Conservation (phyloP, 1,140 invertebrate genomes). For the Ctenoplectra terminalis region DNA sequence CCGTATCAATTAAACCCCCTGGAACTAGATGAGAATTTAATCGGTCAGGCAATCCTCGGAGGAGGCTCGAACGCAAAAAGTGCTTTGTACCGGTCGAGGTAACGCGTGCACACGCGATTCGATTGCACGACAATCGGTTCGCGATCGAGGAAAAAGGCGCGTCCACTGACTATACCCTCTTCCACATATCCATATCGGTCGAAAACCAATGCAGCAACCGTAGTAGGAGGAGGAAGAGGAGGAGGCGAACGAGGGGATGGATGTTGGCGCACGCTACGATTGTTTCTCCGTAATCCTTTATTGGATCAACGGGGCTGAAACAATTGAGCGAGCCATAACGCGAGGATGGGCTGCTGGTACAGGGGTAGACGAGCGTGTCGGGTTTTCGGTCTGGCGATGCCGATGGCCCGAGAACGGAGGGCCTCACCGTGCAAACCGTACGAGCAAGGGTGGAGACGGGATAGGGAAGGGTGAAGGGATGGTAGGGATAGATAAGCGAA, state of each 20-base stretch:
- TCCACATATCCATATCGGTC: too few species aligned
- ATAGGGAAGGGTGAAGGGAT: background rate
- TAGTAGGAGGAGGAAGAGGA: background rate
- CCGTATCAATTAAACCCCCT: conserved; percentile 5
- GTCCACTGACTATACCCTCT: too few species aligned
- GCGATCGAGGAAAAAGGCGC: background rate
- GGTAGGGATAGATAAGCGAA: conserved; percentile 55
- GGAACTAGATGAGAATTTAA: conserved; percentile 17
- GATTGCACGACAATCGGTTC: conserved; percentile 10
- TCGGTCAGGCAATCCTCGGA: conserved; percentile 4
- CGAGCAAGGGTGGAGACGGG: conserved; percentile 1
- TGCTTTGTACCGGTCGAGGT: too few species aligned
- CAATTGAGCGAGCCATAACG: conserved; percentile 79
- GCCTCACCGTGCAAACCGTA: conserved; percentile 22
- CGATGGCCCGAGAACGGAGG: conserved; percentile 22
- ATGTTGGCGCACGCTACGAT: conserved; percentile 75
- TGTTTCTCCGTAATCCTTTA: conserved; percentile 82
- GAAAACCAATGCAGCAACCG: background rate
- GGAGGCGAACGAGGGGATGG: conserved; percentile 17
- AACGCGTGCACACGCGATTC: background rate
- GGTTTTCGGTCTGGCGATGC: conserved; percentile 60
- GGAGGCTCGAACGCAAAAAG: background rate
- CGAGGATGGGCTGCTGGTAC: conserved; percentile 65
- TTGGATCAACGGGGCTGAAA: conserved; percentile 82
- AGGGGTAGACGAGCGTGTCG: conserved; percentile 54